phyloP scores from a whole-genome alignment of 2,888 invertebrate species.

The Chrysolina haemoptera region DNA sequence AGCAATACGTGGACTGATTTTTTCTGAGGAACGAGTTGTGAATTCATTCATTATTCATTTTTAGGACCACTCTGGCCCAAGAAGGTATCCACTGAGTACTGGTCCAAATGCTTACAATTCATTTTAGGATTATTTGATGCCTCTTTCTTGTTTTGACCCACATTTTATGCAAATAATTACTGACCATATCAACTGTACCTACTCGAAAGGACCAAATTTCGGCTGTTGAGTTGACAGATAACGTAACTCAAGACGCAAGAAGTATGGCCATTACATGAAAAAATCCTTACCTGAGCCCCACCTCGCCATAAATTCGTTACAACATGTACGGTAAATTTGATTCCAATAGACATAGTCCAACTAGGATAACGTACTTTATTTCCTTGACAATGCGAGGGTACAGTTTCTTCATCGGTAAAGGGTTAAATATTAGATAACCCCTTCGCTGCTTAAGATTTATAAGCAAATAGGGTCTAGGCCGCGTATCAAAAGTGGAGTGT shows the following conservation, averaged over 20 bases:
- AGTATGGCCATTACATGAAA: slow-evolving; percentile 30
- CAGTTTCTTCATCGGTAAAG: slow-evolving; percentile 34
- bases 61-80: neutral
- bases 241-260: slow-evolving; percentile 24
- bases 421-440: slow-evolving; percentile 45
- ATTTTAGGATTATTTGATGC: slow-evolving; percentile 28
- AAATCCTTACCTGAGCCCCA: slow-evolving; percentile 33
- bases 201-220: slow-evolving; percentile 24
- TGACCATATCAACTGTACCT: slow-evolving; percentile 16
- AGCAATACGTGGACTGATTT: too few relatives aligned
- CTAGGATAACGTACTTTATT: slow-evolving; percentile 35
- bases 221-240: slow-evolving; percentile 25
- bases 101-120: neutral
- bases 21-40: too few relatives aligned
- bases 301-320: slow-evolving; percentile 35
- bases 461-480: slow-evolving; percentile 22
- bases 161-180: slow-evolving; percentile 24
- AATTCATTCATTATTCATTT: too few relatives aligned
- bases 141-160: slow-evolving; percentile 32
- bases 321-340: slow-evolving; percentile 35
- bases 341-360: slow-evolving; percentile 37
- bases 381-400: slow-evolving; percentile 35
- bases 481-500: slow-evolving; percentile 32
- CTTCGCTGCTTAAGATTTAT: slow-evolving; percentile 48
- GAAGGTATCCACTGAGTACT: neutral